Conservation (phyloP, 1,140 invertebrate genomes). For the Tetramorium parvispinum region DNA sequence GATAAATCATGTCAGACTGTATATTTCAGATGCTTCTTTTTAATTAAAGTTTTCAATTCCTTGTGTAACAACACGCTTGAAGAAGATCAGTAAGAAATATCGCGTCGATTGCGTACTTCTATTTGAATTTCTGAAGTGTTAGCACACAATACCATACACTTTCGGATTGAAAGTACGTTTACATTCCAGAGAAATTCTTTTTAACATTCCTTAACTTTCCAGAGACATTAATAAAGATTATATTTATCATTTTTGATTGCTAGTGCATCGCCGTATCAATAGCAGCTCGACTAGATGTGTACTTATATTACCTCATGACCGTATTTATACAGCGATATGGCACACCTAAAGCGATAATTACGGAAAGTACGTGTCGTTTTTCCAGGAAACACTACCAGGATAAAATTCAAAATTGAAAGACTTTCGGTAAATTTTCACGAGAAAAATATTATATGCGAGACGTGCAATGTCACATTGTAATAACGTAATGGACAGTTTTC, state of each 20-base stretch:
- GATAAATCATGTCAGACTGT: background rate
- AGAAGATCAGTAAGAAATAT: background rate
- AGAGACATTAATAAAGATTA: background rate
- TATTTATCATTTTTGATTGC: background rate
- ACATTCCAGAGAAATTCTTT: conserved; percentile 15
- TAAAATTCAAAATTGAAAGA: background rate
- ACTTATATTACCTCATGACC: background rate
- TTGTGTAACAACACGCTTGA: background rate
- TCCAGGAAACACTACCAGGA: background rate
- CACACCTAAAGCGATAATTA: background rate
- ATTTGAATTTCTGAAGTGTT: conserved; percentile 22
- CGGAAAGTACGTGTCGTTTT: background rate
- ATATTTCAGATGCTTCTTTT: background rate
- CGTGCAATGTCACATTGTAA: background rate
- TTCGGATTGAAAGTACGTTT: conserved; percentile 1
- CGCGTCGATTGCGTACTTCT: background rate
- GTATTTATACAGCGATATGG: background rate
- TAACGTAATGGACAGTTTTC: conserved; percentile 18
- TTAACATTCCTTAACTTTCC: background rate
- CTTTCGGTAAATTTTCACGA: background rate
- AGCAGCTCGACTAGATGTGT: conserved; percentile 8
- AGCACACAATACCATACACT: background rate
- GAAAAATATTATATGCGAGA: background rate
- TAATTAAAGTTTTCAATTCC: background rate
- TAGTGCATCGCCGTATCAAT: background rate